Evolutionary conservation across 2,113 vertebrate species (phyloP).

Genomic region (Ellobius talpinus): DNA sequence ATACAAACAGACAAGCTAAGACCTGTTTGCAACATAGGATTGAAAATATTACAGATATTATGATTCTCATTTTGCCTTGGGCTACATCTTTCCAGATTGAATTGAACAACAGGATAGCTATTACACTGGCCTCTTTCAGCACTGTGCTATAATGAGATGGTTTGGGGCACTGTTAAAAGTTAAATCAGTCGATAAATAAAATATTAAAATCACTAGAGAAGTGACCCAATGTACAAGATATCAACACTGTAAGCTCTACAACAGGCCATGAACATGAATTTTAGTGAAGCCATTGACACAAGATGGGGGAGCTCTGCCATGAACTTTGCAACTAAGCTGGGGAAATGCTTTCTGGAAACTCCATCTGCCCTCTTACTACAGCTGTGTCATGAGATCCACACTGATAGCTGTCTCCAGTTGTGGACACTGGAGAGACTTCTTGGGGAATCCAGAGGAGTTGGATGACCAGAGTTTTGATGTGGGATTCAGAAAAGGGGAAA

Average conservation of each 20-base stretch:
- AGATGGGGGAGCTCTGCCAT: background rate
- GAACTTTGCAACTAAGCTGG: background rate
- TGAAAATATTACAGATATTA: constrained; percentile 54
- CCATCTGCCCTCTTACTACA: background rate
- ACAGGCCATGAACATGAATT: constrained; percentile 68
- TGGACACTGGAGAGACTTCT: background rate
- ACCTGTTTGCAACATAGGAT: constrained; percentile 44
- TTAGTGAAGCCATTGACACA: constrained; percentile 60
- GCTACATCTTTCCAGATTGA: constrained; percentile 71
- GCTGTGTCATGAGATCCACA: background rate
- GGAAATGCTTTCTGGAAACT: background rate
- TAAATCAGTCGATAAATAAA: constrained; percentile 81
- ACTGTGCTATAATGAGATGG: constrained; percentile 75
- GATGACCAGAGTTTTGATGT: background rate
- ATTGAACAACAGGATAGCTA: constrained; percentile 65
- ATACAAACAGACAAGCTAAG: background rate
- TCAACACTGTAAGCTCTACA: constrained; percentile 69
- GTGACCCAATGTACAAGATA: constrained; percentile 71
- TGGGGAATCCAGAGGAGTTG: background rate
- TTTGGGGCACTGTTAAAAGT: constrained; percentile 80
- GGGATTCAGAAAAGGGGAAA: too few species aligned
- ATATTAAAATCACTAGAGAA: constrained; percentile 77
- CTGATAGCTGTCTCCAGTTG: background rate
- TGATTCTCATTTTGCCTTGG: constrained; percentile 61
- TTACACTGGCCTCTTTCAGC: constrained; percentile 58